phyloP scores from a whole-genome alignment of 2,888 invertebrate species.

The Tillus elongatus region DNA sequence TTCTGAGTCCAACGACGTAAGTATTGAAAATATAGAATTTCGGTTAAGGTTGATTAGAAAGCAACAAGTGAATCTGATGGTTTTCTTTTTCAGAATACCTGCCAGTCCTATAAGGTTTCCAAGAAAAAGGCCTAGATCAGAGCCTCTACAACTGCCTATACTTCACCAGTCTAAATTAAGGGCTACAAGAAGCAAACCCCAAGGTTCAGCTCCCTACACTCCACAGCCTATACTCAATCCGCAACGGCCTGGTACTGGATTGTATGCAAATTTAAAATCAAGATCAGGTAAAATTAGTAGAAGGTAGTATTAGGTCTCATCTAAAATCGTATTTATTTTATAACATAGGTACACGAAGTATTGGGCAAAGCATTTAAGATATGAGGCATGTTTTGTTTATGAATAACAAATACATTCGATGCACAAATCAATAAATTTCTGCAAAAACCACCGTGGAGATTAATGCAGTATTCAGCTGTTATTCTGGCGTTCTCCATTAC shows the following conservation, averaged over 20 bases:
- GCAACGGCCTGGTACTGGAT: slow-evolving; percentile 76
- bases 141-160: slow-evolving; percentile 46
- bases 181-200: slow-evolving; percentile 42
- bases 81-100: slow-evolving; percentile 48
- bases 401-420: too few species aligned
- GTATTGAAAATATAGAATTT: slow-evolving; percentile 21
- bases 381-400: too few species aligned
- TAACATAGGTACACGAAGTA: too few species aligned
- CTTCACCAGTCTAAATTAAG: slow-evolving; percentile 46
- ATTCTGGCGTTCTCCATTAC: too few species aligned
- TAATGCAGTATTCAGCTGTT: too few species aligned
- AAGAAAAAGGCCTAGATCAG: slow-evolving; percentile 56
- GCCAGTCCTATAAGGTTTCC: slow-evolving; percentile 57
- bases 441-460: too few species aligned
- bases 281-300: slow-evolving; percentile 23
- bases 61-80: too few species aligned
- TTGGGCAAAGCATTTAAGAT: too few species aligned
- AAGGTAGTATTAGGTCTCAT: too few species aligned
- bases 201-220: slow-evolving; percentile 63
- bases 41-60: too few species aligned
- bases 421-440: too few species aligned
- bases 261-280: slow-evolving; percentile 48
- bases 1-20: slow-evolving; percentile 60
- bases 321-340: too few species aligned
- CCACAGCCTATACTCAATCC: slow-evolving; percentile 93